Percentiles rank a stretch among this genome's conserved stretches.
These are phyloP conservation scores for Teleogryllus occipitalis DNA, from an alignment of 1,140 invertebrate species.

Conservation along the genomic window DNA sequence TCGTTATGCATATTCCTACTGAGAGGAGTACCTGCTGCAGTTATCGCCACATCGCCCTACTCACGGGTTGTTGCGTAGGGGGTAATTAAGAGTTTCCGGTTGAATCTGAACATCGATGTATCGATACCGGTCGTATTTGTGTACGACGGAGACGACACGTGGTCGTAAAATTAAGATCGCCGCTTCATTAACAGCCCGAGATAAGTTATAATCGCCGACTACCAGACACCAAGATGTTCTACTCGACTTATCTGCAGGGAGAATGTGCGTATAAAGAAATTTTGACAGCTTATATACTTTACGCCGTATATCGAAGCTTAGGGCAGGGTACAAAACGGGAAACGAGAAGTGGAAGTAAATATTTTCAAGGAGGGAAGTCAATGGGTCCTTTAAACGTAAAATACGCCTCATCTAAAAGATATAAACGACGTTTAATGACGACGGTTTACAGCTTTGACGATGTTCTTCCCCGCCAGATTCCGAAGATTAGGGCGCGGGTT, in stretches of 20 bases:
- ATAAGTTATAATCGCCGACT: not conserved
- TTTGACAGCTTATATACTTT: no score
- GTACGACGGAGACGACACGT: not conserved
- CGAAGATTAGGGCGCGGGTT: not conserved
- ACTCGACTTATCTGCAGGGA: no score
- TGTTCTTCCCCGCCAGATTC: not conserved
- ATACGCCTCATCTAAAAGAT: not conserved
- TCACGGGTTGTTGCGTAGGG: not conserved
- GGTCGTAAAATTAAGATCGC: not conserved
- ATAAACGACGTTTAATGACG: not conserved
- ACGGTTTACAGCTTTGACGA: not conserved
- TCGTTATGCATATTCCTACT: not conserved
- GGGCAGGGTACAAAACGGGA: no score
- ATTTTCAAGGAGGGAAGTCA: no score
- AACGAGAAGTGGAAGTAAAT: no score
- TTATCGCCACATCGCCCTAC: not conserved
- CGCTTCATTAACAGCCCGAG: not conserved
- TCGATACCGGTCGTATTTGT: not conserved
- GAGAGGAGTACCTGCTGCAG: not conserved
- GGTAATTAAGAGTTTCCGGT: not conserved
- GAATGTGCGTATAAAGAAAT: no score
- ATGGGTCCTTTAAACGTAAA: no score
- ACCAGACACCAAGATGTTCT: no score
- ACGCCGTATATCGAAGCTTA: no score
- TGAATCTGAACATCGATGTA: not conserved